Base-by-base conservation (phyloP, 1,140 invertebrate genomes). In the Drosophila ercepeae region DNA sequence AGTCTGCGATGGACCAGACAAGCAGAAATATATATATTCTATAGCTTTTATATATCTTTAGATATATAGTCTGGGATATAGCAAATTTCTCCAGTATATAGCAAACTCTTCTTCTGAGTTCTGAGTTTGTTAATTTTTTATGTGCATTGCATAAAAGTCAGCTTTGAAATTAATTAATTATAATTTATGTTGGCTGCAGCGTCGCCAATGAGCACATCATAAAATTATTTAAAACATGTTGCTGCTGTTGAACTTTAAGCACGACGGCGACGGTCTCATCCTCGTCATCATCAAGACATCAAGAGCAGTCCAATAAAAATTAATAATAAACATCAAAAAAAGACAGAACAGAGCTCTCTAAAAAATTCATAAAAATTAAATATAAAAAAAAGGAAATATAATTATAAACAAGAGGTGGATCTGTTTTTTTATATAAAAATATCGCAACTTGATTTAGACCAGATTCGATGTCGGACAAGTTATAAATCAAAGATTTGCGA, bases 161-260 rank as follows among this genome's bases (percentile, higher is more conserved):
- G 65, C 83, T 83, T 86, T 69, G 57, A 73, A 67, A 86, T 84
- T 86, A 84, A 84, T 86, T 84, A 84, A 84, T 73, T 79, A 73
- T 88, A 88, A 86, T 86, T 86, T 86, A 88, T 86, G 82, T 77
- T 19, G 73, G 67, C 78, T 81, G 78, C 78, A 82, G 72, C 68
- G 55, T 76, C 75, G 75, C 79, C 82, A 82, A 81, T 79, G 78
- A 82, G 78, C 79, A 76, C 72, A 79, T 84, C 79, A 84, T 84
- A 84, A 84, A 84, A 76, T 76, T 78, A 76, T 84, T 75, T 71
- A 65, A 74, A 74, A 75, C 67, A 75, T 76, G 54, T 39, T 65
- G 63, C 60, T 68, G 63, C 59, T 60, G 69, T 63, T 79, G 50
- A 60, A 53, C 63, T 55, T 75, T 60, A 45, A 68, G 61, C 76